Evolutionary conservation across 2,797 vertebrate genomes (phyloP).

Genomic region (Tiaroga cobitis): DNA sequence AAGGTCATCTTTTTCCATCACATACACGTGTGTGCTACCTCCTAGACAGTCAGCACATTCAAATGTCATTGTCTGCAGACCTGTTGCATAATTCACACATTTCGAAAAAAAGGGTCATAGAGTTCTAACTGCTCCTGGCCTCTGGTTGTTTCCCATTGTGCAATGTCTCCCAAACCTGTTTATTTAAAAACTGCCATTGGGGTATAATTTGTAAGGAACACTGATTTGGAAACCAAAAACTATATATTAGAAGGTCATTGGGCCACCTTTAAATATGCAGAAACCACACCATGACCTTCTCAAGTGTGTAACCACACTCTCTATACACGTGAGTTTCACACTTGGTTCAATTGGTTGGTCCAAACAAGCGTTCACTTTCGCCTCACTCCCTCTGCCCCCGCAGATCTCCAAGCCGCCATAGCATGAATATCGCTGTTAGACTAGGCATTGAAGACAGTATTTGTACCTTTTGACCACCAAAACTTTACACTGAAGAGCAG

Average conservation of each 20-base stretch:
- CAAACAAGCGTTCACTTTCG: neutral
- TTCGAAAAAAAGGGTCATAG: conserved; percentile 46
- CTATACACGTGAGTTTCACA: conserved; percentile 21
- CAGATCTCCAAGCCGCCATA: neutral
- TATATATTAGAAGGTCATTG: conserved; percentile 38
- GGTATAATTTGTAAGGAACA: conserved; percentile 59
- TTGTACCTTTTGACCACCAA: neutral
- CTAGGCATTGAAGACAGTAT: neutral
- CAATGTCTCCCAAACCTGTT: conserved; percentile 24
- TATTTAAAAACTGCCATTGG: conserved; percentile 56
- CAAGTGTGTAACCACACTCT: conserved; percentile 39
- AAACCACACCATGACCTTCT: conserved; percentile 44
- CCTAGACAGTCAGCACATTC: conserved; percentile 74
- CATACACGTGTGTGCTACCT: conserved; percentile 68
- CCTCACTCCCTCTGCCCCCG: neutral
- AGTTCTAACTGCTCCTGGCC: conserved; percentile 50
- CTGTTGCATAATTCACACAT: conserved; percentile 70
- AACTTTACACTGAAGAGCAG: neutral
- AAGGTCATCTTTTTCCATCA: conserved; percentile 80
- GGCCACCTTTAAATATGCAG: conserved; percentile 44
- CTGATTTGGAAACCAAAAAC: conserved; percentile 41
- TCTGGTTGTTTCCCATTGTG: conserved; percentile 44
- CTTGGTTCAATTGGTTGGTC: conserved; percentile 3
- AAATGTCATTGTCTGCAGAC: conserved; percentile 75
- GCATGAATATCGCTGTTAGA: neutral